Base-by-base conservation (phyloP, 2,113 vertebrate species). In the Trochalopteron elliotii region DNA sequence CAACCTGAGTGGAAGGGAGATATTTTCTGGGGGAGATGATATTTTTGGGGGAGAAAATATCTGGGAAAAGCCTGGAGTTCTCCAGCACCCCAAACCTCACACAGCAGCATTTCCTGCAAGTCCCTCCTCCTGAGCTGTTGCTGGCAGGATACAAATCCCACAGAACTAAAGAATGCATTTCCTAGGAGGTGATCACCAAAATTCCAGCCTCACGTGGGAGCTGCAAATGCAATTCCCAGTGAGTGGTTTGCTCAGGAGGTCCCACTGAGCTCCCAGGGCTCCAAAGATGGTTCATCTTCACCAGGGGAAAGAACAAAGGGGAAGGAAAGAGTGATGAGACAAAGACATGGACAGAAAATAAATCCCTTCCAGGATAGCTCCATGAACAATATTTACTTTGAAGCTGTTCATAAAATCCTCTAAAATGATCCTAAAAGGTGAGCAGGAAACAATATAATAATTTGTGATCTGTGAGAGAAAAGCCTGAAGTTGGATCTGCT, bases 151-250 rank as follows among this genome's bases (percentile, higher is more conserved):
- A 40, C 20, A 69, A 55, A 68, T 3, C 37, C n/a, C 57, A 83
- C 20, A 5, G 2, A 50, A 86, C 0, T 7, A 33, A 52, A 40
- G 56, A n/a, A 55, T 2, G 40, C 8, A 4, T 59, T 63, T 6
- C 1, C 53, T 30, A 39, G 57, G 37, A 92, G 37, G 55, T 10
- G 42, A 65, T 14, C 31, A 19, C 67, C 0, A 0, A 4, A 30
- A 71, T 61, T 10, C 61, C 71, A 80, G 12, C 44, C 61, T 44
- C 75, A 27, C 10, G 0, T 1, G 20, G 55, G 61, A 47, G 37
- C 5, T 39, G n/a, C 0, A 1, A 53, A 65, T 0, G 37, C 55
- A 52, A 27, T 42, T 30, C 31, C 45, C 40, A 75, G 49, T 39
- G 44, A 63, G 47, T 4, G 53, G 6, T 31, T 31, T 0, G 56